Evolutionary conservation across 2,888 invertebrate genomes (phyloP), one percentile per base, ranked within the genome.

Genomic region (Scaptomyza polygonia): DNA sequence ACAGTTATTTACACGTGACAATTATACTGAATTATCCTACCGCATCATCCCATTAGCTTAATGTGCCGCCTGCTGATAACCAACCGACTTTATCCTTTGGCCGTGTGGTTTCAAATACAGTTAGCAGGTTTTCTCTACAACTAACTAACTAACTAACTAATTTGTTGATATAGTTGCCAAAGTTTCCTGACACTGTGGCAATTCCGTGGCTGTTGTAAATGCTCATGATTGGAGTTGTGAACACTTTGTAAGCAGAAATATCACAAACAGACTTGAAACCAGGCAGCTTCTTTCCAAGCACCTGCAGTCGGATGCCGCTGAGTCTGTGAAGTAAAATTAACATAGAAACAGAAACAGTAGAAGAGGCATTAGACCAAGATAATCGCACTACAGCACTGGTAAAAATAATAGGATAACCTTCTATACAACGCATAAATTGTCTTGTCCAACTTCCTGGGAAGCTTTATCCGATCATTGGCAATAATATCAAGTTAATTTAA

Each of bases 151-250:
- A 48, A 48, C 89, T 88, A 89, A 83, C 89, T 90, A 89, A 87
- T 87, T 78, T 87, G 72, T 72, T 83, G 89, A 89, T 89, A 90
- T 90, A 88, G 83, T 82, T 87, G 88, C 77, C 79, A 72, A 77
- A 58, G 51, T 67, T 48, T 49, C 11, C 42, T 32, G 43, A 40
- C 12, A 21, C 55, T 48, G 68, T 12, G 55, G 47, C 72, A 54
- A 29, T 47, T 42, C 40, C 57, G 39, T 63, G 48, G 14, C 53
- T 42, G 25, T 7, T 36, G 42, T 47, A 40, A 45, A 62, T 72
- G 89, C 89, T 89, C 89, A 89, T 88, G 86, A 89, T 55, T 66
- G 65, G 54, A 65, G 59, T 32, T 56, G 76, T 51, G 67, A 49
- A 62, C 66, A 79, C 45, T 70, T 72, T 32, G 70, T 39, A 5